These are phyloP conservation scores for Linurgus olivaceus DNA, from an alignment of 2,797 vertebrate genomes.

Conservation along the genomic window DNA sequence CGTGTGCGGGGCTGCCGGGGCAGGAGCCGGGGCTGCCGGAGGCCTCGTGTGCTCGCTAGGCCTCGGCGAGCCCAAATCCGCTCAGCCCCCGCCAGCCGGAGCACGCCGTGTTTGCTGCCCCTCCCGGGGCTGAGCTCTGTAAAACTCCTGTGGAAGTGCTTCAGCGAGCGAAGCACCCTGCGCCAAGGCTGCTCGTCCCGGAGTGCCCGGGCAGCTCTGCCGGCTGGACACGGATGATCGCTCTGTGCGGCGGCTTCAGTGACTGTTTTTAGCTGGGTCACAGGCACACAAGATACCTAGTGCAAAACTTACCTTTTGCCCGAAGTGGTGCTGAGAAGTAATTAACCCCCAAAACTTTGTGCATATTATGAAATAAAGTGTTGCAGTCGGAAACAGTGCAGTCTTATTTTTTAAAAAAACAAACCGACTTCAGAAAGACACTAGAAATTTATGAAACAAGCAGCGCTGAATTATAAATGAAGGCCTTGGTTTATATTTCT, in stretches of 20 bases:
- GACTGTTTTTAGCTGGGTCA: background rate
- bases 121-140: background rate
- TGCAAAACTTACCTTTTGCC: rapidly evolving
- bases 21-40: background rate
- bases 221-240: background rate
- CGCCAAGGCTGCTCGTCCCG: background rate
- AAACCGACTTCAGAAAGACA: background rate
- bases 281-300: rapidly evolving
- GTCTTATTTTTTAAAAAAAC: background rate
- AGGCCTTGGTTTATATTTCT: conserved; percentile 49
- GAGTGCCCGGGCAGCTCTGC: background rate
- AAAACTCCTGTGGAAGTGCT: rapidly evolving
- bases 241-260: background rate
- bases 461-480: conserved; percentile 71
- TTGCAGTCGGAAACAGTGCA: background rate
- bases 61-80: background rate
- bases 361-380: background rate
- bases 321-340: background rate
- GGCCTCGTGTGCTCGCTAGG: conserved; percentile 45
- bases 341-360: background rate
- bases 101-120: background rate
- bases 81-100: background rate
- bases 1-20: background rate
- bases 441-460: conserved; percentile 49
- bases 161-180: rapidly evolving